Conservation (phyloP, 2,888 invertebrate genomes). For the Tubulanus polymorphus region DNA sequence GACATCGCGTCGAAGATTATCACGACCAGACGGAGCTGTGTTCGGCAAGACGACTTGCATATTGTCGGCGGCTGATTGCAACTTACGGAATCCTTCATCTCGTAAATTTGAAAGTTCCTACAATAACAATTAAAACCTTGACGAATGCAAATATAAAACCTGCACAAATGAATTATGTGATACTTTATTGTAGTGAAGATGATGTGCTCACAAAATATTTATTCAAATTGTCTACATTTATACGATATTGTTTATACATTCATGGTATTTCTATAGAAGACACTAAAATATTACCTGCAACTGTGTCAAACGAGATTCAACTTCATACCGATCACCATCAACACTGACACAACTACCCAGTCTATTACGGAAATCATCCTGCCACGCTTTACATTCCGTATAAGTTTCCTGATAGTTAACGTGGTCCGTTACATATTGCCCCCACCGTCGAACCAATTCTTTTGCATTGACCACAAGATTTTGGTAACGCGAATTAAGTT, state of each 20-base stretch:
- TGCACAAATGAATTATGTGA: no score
- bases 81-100: constrained; percentile 42
- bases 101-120: constrained; percentile 18
- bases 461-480: constrained; percentile 39
- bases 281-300: constrained; percentile 62
- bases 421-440: constrained; percentile 67
- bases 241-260: no score
- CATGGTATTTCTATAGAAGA: no score
- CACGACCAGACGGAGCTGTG: constrained; percentile 86
- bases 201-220: no score
- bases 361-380: constrained; percentile 53
- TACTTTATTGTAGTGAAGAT: no score
- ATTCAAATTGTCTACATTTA: no score
- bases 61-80: constrained; percentile 45
- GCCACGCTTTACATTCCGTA: constrained; percentile 37
- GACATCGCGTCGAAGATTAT: constrained; percentile 78
- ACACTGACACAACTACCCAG: constrained; percentile 74
- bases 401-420: constrained; percentile 63
- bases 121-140: no score
- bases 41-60: constrained; percentile 62
- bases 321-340: constrained; percentile 78
- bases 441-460: constrained; percentile 83
- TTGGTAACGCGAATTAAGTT: constrained; percentile 43
- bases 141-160: no score
- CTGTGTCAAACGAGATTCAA: constrained; percentile 74